Evolutionary conservation across 2,113 vertebrate genomes (phyloP).

Genomic region (Aptenodytes patagonicus): DNA sequence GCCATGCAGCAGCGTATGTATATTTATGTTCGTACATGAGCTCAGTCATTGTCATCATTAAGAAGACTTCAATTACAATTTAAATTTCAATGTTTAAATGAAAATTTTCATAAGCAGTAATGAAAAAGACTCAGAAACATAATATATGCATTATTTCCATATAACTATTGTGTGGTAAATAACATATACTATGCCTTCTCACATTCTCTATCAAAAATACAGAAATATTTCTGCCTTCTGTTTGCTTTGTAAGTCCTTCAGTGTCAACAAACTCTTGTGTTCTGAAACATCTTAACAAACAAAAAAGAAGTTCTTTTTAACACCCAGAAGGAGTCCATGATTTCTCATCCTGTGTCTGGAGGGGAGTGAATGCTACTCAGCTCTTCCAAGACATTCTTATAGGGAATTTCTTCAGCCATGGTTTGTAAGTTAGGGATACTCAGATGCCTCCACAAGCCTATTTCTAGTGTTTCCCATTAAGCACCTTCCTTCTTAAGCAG

Average conservation of each 20-base stretch:
- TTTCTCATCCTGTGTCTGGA: background rate
- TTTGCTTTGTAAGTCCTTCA: background rate
- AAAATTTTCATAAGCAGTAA: background rate
- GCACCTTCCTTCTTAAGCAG: background rate
- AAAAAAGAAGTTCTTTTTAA: background rate
- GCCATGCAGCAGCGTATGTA: background rate
- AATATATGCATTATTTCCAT: background rate
- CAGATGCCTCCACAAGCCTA: background rate
- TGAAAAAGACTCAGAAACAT: background rate
- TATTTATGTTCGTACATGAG: background rate
- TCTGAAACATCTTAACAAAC: background rate
- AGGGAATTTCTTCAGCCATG: background rate
- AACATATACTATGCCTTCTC: background rate
- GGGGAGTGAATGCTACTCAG: background rate
- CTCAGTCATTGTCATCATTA: background rate
- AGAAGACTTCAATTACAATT: background rate
- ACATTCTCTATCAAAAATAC: background rate
- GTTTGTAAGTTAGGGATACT: background rate
- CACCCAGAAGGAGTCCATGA: rapidly evolving
- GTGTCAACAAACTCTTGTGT: background rate
- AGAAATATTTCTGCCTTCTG: background rate
- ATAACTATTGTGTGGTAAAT: background rate
- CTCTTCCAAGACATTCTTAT: background rate
- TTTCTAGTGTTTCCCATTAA: background rate
- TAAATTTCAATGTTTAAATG: background rate